Conservation (phyloP, 2,113 vertebrate species). For the Carettochelys insculpta region DNA sequence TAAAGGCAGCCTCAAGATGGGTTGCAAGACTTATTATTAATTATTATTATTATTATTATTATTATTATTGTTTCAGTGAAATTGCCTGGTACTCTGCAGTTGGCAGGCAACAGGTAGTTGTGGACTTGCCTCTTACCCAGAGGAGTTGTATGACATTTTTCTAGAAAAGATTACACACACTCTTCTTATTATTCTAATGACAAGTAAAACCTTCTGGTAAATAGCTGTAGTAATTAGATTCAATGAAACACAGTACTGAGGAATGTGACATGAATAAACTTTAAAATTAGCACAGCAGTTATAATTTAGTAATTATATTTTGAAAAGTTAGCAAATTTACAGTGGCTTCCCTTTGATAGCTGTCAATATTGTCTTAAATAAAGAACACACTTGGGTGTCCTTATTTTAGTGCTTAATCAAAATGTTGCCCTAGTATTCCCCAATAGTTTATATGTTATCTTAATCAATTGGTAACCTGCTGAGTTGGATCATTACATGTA, state of each 20-base stretch:
- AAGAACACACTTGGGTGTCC: neutral
- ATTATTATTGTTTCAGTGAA: too few relatives aligned
- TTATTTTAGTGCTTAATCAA: neutral
- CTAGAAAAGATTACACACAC: neutral
- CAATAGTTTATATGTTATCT: too few relatives aligned
- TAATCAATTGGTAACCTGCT: neutral
- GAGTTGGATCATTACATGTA: neutral
- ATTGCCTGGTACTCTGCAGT: too few relatives aligned
- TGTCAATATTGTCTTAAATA: neutral
- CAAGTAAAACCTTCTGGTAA: neutral
- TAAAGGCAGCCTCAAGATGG: neutral
- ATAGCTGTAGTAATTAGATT: neutral
- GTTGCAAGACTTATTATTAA: neutral
- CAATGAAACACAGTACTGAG: accelerated
- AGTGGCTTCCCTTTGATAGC: neutral
- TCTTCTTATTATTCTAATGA: neutral
- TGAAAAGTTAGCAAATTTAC: neutral
- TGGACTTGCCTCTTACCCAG: too few relatives aligned
- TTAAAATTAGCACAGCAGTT: neutral
- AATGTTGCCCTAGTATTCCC: neutral
- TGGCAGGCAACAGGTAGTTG: too few relatives aligned
- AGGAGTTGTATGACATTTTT: too few relatives aligned
- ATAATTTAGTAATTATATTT: neutral
- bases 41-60: too few relatives aligned
- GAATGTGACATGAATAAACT: neutral